Evolutionary conservation across 2,888 invertebrate species (phyloP).

Genomic region (Esperia sulphurella): DNA sequence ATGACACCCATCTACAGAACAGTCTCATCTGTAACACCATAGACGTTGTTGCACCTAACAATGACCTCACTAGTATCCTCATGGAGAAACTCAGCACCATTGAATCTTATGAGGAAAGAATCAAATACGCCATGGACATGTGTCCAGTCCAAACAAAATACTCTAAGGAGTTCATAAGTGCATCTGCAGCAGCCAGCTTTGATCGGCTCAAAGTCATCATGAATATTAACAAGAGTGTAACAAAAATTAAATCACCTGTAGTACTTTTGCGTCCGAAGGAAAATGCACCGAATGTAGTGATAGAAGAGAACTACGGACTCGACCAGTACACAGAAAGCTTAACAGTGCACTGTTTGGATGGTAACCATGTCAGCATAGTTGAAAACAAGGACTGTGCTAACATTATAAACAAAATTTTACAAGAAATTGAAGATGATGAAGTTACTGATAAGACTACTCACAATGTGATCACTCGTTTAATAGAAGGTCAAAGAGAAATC

Average conservation of each 20-base stretch:
- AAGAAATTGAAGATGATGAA: constrained; percentile 21
- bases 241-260: constrained; percentile 78
- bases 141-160: constrained; percentile 59
- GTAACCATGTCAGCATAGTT: constrained; percentile 85
- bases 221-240: constrained; percentile 61
- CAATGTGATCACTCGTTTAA: constrained; percentile 55
- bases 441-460: constrained; percentile 38
- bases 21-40: constrained; percentile 78
- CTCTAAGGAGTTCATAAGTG: constrained; percentile 43
- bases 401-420: constrained; percentile 76
- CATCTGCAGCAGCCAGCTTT: constrained; percentile 46
- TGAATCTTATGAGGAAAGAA: constrained; percentile 77
- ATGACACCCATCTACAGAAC: constrained; percentile 75
- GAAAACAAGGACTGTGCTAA: constrained; percentile 82
- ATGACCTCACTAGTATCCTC: constrained; percentile 50
- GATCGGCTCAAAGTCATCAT: constrained; percentile 77
- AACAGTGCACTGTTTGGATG: constrained; percentile 82
- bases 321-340: constrained; percentile 79
- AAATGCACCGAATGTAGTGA: constrained; percentile 62
- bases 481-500: constrained; percentile 53
- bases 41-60: constrained; percentile 66
- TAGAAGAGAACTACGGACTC: constrained; percentile 83
- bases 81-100: constrained; percentile 69
- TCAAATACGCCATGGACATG: constrained; percentile 63
- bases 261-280: constrained; percentile 82